Percentiles rank a stretch among this genome's conserved stretches.
phyloP scores from a whole-genome alignment of 2,113 vertebrate species.

The Toxostoma redivivum region DNA sequence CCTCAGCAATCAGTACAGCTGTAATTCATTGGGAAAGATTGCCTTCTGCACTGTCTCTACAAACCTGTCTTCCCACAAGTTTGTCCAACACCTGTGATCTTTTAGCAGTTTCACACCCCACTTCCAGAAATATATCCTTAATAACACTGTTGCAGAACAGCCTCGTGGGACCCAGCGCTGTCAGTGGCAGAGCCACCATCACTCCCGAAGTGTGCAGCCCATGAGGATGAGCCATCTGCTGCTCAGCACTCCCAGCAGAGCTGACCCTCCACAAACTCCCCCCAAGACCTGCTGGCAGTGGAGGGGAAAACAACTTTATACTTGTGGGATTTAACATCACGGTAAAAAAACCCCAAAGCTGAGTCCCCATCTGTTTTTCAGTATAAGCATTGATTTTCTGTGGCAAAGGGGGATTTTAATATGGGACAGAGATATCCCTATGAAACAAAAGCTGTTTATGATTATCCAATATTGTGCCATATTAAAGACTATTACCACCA shows the following conservation, averaged over 20 bases:
- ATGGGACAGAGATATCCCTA: background rate
- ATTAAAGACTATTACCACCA: background rate
- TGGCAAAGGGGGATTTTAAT: background rate
- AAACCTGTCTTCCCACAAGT: too few relatives aligned
- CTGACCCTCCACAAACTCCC: background rate
- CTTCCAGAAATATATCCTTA: background rate
- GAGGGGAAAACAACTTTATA: background rate
- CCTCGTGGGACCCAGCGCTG: background rate
- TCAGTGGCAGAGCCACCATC: fast-evolving
- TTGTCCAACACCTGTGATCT: background rate
- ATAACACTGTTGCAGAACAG: background rate
- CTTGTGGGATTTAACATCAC: background rate
- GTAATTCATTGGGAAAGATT: too few relatives aligned
- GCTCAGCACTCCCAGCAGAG: background rate
- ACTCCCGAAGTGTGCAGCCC: background rate
- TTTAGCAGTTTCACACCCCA: background rate
- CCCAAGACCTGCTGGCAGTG: background rate
- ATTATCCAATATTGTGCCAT: background rate
- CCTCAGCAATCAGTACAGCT: too few relatives aligned
- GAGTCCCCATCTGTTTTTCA: background rate
- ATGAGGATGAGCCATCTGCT: background rate
- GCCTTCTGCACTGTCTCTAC: too few relatives aligned
- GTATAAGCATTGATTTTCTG: background rate
- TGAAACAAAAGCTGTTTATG: background rate
- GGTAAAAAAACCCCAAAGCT: background rate